phyloP scores from a whole-genome alignment of 1,140 invertebrate species.

The Dufourea novaeangliae region DNA sequence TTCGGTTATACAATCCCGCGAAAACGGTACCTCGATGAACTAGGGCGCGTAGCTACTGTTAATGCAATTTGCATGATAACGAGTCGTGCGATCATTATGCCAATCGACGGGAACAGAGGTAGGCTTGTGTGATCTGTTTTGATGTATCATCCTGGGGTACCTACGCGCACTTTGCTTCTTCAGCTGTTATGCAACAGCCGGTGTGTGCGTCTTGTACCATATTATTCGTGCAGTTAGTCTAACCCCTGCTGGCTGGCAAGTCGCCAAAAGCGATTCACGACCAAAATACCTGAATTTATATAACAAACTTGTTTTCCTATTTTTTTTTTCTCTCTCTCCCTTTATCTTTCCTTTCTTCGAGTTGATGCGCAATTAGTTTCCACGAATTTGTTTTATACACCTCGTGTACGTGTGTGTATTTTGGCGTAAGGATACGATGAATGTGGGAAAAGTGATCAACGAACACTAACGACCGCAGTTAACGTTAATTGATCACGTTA shows the following conservation, averaged over 20 bases:
- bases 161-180: conserved; percentile 60
- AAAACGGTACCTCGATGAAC: conserved; percentile 41
- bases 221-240: conserved; percentile 75
- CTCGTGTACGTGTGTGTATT: background rate
- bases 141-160: conserved; percentile 54
- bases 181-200: conserved; percentile 74
- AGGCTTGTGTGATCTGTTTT: conserved; percentile 46
- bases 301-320: conserved; percentile 63
- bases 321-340: background rate
- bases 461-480: background rate
- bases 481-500: conserved; percentile 18
- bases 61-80: conserved; percentile 69
- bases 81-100: conserved; percentile 65
- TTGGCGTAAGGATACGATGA: background rate
- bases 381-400: background rate
- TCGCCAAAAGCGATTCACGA: conserved; percentile 75
- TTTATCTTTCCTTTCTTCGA: too few species aligned
- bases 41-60: conserved; percentile 61
- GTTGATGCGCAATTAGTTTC: conserved; percentile 1
- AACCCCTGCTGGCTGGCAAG: conserved; percentile 71
- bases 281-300: conserved; percentile 79
- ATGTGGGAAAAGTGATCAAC: conserved; percentile 1
- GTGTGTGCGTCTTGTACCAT: conserved; percentile 69
- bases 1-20: background rate
- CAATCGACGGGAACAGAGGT: conserved; percentile 36